A percentile compares a stretch with the other conserved stretches of the same genome.
Evolutionary conservation across 1,140 invertebrate species (phyloP).

Genomic region (Melitaea cinxia): DNA sequence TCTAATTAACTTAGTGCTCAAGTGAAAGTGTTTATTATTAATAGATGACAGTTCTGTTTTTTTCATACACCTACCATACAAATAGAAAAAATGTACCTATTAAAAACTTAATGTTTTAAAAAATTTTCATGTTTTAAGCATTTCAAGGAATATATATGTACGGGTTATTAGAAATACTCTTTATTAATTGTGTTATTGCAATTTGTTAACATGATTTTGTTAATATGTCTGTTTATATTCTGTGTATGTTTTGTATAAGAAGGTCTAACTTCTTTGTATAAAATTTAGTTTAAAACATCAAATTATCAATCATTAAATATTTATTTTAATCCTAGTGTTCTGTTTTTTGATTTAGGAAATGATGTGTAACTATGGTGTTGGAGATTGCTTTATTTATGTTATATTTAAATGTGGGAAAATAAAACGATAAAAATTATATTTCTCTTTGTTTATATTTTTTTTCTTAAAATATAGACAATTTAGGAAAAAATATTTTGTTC

Average conservation of each 20-base stretch:
- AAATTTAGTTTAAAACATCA: too few relatives aligned
- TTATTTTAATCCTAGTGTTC: conserved; percentile 4
- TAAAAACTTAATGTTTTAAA: too few relatives aligned
- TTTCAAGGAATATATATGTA: too few relatives aligned
- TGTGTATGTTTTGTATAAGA: too few relatives aligned
- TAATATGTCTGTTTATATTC: too few relatives aligned
- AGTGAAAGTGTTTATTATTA: conserved; percentile 5
- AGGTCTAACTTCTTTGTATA: too few relatives aligned
- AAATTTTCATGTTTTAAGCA: too few relatives aligned
- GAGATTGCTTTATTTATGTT: conserved; percentile 22
- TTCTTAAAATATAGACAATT: conserved; percentile 74
- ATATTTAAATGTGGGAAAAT: conserved; percentile 31
- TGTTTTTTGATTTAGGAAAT: not conserved
- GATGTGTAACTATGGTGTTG: conserved; percentile 23
- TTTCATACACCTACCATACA: not conserved
- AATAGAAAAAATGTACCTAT: too few relatives aligned
- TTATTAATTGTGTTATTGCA: too few relatives aligned
- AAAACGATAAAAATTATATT: conserved; percentile 40
- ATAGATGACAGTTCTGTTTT: too few relatives aligned
- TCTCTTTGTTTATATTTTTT: conserved; percentile 74
- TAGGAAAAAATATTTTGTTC: conserved; percentile 53
- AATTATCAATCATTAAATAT: not conserved
- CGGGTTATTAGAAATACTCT: too few relatives aligned
- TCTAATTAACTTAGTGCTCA: conserved; percentile 45
- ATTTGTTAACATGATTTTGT: too few relatives aligned